These are phyloP conservation scores for Platycnemis pennipes DNA, from an alignment of 2,888 invertebrate genomes.

Conservation along the genomic window DNA sequence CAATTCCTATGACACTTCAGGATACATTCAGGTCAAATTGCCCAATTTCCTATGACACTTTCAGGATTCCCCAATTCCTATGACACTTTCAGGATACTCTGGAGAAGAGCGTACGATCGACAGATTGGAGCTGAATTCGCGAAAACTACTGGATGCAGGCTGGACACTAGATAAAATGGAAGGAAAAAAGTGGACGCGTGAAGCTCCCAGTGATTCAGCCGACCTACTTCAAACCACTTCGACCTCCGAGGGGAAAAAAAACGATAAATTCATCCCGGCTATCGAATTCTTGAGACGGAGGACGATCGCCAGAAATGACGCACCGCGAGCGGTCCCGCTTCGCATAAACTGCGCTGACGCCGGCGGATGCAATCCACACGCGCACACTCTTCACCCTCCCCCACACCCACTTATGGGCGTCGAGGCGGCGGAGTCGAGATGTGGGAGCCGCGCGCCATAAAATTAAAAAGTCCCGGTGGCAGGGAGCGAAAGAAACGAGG, in stretches of 20 bases:
- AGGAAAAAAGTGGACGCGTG: not conserved
- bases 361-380: not conserved
- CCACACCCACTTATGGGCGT: not conserved
- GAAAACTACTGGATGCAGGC: not conserved
- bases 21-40: too few species aligned
- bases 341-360: not conserved
- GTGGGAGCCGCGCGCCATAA: not conserved
- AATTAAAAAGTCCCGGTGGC: conserved; percentile 10
- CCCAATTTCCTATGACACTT: too few species aligned
- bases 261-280: not conserved
- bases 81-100: too few species aligned
- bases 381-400: not conserved
- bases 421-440: not conserved
- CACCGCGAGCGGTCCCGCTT: not conserved
- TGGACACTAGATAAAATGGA: too few species aligned
- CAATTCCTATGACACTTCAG: too few species aligned
- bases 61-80: too few species aligned
- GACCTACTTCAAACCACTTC: conserved; percentile 21
- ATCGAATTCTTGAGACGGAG: not conserved
- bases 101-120: not conserved
- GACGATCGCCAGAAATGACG: not conserved
- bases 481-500: conserved; percentile 5
- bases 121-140: not conserved
- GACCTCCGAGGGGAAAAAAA: not conserved
- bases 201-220: not conserved